These are phyloP conservation scores for Neodon shergylaensis DNA, from an alignment of 2,113 vertebrate genomes.

Conservation along the genomic window DNA sequence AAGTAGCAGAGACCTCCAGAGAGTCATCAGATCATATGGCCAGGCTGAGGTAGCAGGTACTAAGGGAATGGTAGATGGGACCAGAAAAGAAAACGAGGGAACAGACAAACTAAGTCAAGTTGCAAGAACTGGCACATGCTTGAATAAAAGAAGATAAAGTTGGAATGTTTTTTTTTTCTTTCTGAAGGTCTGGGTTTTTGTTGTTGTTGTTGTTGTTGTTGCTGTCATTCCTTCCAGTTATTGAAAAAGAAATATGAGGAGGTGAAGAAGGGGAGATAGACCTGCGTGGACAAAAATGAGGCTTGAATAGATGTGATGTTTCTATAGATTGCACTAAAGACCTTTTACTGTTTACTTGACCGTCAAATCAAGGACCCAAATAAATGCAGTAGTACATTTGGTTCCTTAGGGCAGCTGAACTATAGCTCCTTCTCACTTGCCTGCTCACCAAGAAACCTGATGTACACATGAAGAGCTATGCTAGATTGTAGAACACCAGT, in stretches of 20 bases:
- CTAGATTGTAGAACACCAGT: neutral
- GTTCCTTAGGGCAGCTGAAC: neutral
- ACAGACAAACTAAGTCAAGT: neutral
- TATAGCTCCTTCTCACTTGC: neutral
- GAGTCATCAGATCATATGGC: neutral
- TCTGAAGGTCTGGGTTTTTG: neutral
- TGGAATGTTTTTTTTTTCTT: neutral
- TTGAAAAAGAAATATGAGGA: neutral
- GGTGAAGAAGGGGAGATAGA: too few relatives aligned
- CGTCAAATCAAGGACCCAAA: neutral
- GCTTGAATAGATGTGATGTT: neutral
- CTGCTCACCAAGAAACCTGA: neutral
- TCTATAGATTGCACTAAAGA: neutral
- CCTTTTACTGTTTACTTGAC: neutral
- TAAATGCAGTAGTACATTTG: neutral
- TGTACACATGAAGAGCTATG: neutral
- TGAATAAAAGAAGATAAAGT: neutral
- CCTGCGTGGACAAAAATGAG: neutral
- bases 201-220: too few relatives aligned
- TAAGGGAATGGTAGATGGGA: accelerated
- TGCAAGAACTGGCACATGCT: neutral
- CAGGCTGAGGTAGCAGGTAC: neutral
- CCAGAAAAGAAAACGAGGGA: neutral
- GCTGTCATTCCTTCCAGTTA: neutral
- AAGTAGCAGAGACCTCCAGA: neutral